A percentile compares a stretch with the other conserved stretches of the same genome.
Evolutionary conservation across 2,888 invertebrate genomes (phyloP).

Genomic region (Heliconius charithonia): DNA sequence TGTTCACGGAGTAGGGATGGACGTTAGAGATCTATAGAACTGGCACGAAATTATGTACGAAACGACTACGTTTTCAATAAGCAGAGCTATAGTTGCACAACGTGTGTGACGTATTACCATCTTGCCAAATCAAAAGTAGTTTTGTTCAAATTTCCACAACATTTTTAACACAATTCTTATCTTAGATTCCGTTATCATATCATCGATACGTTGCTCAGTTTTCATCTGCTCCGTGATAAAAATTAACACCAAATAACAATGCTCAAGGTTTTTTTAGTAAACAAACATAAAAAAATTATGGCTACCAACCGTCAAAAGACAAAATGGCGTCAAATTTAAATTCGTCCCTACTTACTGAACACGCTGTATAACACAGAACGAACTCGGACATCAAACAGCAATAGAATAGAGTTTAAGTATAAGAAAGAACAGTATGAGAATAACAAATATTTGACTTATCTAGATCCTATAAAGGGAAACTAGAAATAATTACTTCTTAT

Average conservation of each 20-base stretch:
- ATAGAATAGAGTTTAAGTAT: background rate
- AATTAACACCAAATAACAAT: no score
- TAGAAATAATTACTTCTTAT: background rate
- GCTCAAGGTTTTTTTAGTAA: no score
- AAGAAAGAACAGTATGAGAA: background rate
- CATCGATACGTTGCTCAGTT: no score
- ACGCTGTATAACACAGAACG: background rate
- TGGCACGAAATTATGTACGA: background rate
- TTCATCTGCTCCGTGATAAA: no score
- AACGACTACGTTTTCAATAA: no score
- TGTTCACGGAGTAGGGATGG: background rate
- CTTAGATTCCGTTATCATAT: no score
- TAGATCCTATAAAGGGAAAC: background rate
- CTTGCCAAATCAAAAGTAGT: no score
- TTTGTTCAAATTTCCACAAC: no score
- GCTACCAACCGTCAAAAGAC: background rate
- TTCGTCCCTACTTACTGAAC: background rate
- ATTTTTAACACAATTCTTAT: no score
- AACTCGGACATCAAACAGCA: background rate
- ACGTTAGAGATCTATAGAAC: background rate
- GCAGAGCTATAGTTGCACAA: no score
- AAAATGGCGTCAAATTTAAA: background rate
- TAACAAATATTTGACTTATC: background rate
- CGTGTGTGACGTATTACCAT: no score
- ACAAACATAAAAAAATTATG: background rate